Percentiles rank a stretch among this genome's conserved stretches.
These are phyloP conservation scores for Morpho deidamia DNA, from an alignment of 2,888 invertebrate genomes.

Conservation along the genomic window DNA sequence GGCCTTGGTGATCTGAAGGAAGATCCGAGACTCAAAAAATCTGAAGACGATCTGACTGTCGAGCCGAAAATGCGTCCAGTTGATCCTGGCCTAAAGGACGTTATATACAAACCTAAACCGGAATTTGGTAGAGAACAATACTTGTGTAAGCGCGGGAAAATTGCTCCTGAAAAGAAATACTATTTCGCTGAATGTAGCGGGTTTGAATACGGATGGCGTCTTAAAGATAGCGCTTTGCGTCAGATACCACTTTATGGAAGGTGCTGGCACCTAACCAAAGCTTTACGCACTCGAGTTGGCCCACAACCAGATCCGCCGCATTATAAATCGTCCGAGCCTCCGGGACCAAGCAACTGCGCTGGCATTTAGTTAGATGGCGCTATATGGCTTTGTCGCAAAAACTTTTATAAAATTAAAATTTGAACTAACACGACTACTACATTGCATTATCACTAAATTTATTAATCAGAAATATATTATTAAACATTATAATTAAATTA, in stretches of 20 bases:
- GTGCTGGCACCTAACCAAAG: constrained; percentile 40
- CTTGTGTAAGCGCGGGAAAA: constrained; percentile 32
- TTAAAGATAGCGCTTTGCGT: constrained; percentile 35
- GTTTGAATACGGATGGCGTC: constrained; percentile 47
- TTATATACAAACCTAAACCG: constrained; percentile 40
- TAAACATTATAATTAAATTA: too few relatives aligned
- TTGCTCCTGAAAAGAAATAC: constrained; percentile 41
- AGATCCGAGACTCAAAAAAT: constrained; percentile 38
- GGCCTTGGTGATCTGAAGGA: constrained; percentile 41
- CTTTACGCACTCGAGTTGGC: constrained; percentile 38
- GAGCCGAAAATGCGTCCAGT: constrained; percentile 50
- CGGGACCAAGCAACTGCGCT: constrained; percentile 31
- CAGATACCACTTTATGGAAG: constrained; percentile 33
- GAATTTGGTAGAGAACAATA: constrained; percentile 39
- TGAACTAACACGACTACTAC: too few relatives aligned
- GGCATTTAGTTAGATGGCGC: constrained; percentile 28
- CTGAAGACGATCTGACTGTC: constrained; percentile 32
- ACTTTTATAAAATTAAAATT: too few relatives aligned
- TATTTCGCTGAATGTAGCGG: constrained; percentile 41
- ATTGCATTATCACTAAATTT: too few relatives aligned
- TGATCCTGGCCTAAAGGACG: constrained; percentile 31
- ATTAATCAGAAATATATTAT: too few relatives aligned
- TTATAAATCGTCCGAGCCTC: constrained; percentile 35
- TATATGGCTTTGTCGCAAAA: not conserved
- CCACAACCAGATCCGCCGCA: constrained; percentile 43